These are phyloP conservation scores for Pelosia muscerda DNA, from an alignment of 2,888 invertebrate species.

Conservation along the genomic window DNA sequence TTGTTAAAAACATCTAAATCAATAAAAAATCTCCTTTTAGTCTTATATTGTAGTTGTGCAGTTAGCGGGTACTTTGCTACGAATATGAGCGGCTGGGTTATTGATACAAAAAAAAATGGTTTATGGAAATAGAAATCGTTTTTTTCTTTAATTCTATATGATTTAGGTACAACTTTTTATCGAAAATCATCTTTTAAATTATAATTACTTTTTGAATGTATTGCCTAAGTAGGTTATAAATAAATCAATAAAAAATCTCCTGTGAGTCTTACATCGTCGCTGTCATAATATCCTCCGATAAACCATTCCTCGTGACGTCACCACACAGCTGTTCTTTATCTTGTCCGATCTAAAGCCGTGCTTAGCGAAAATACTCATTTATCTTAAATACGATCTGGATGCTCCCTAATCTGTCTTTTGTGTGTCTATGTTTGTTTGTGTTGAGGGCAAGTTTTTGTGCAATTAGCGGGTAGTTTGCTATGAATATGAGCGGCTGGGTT, in stretches of 20 bases:
- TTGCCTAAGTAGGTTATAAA: too few relatives aligned
- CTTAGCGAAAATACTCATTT: constrained; percentile 84
- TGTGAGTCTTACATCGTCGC: neutral
- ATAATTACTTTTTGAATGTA: too few relatives aligned
- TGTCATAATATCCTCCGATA: constrained; percentile 28
- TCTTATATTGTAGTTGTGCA: too few relatives aligned
- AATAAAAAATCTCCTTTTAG: too few relatives aligned
- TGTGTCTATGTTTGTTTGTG: constrained; percentile 76
- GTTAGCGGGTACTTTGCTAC: constrained; percentile 80
- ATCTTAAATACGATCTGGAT: constrained; percentile 85
- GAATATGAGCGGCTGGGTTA: constrained; percentile 63
- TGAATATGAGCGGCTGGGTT: constrained; percentile 65
- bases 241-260: neutral
- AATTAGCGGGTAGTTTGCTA: constrained; percentile 81
- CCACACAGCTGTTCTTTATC: constrained; percentile 81
- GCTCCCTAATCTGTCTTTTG: constrained; percentile 84
- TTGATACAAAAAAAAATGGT: constrained; percentile 22
- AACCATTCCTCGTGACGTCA: constrained; percentile 62
- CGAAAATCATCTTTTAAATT: neutral
- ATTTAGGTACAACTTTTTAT: neutral
- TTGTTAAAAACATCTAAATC: neutral
- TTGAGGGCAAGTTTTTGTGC: constrained; percentile 78
- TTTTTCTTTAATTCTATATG: neutral
- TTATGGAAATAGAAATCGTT: neutral
- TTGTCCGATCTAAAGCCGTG: constrained; percentile 80